phyloP scores from a whole-genome alignment of 2,797 vertebrate genomes.

The Poeciliopsis turneri region DNA sequence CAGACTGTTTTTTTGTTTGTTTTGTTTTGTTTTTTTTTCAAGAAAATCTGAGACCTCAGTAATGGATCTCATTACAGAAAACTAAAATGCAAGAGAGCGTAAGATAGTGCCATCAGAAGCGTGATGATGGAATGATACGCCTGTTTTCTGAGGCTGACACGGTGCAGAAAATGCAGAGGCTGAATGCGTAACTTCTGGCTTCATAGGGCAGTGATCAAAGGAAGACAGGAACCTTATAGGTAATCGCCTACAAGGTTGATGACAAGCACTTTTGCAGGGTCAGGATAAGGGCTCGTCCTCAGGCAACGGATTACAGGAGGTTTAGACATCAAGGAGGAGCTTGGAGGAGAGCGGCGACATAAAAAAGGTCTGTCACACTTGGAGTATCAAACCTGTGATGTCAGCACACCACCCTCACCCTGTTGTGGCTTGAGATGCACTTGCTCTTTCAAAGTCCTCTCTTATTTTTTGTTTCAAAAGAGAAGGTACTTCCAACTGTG shows the following conservation, averaged over 20 bases:
- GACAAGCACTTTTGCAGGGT: constrained; percentile 4
- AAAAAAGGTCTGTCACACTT: not conserved
- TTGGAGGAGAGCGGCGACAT: constrained; percentile 2
- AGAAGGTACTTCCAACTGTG: not conserved
- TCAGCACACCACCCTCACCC: not conserved
- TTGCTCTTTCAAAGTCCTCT: not conserved
- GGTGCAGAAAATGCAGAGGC: constrained; percentile 9
- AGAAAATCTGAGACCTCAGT: constrained; percentile 10
- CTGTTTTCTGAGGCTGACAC: constrained; percentile 13
- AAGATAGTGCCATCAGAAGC: constrained; percentile 4
- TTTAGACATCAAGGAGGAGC: constrained; percentile 2
- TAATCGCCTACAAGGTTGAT: constrained; percentile 12
- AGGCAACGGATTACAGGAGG: not conserved
- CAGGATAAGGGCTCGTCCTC: constrained; percentile 8
- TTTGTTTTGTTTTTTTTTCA: not conserved
- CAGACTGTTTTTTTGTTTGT: too few species aligned
- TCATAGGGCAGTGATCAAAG: constrained; percentile 1
- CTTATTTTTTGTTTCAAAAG: not conserved
- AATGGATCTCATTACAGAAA: not conserved
- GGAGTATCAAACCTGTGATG: not conserved
- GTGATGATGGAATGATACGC: not conserved
- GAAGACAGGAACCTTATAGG: constrained; percentile 3
- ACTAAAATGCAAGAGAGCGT: constrained; percentile 6
- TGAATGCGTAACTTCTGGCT: not conserved
- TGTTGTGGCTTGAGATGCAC: not conserved